phyloP scores from a whole-genome alignment of 2,888 invertebrate species.

The Phengaris alcon region DNA sequence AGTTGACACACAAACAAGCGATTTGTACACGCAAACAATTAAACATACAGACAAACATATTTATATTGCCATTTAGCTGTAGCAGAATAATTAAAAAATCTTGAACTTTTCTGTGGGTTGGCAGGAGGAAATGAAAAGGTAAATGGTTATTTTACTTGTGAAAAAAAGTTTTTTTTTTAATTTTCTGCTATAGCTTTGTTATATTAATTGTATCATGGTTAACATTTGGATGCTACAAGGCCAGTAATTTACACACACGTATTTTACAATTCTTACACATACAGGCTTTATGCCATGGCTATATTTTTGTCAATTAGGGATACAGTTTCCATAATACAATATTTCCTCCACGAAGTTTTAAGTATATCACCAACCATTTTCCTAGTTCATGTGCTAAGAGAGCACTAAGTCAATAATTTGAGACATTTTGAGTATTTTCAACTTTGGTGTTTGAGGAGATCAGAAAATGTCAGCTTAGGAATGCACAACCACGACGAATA shows the following conservation, averaged over 20 bases:
- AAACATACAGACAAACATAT: slow-evolving; percentile 24
- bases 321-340: not conserved
- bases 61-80: not conserved
- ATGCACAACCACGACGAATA: not conserved
- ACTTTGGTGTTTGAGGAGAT: slow-evolving; percentile 26
- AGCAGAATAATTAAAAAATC: slow-evolving; percentile 5
- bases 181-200: not conserved
- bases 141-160: not conserved
- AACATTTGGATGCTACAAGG: not conserved
- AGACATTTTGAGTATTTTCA: slow-evolving; percentile 26
- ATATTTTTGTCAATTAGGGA: not conserved
- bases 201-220: slow-evolving; percentile 14
- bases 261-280: slow-evolving; percentile 7
- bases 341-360: not conserved
- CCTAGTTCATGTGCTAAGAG: not conserved
- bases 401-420: slow-evolving; percentile 1
- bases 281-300: not conserved
- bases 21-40: slow-evolving; percentile 29
- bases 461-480: slow-evolving; percentile 6
- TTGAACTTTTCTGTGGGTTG: not conserved
- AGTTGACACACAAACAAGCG: slow-evolving; percentile 30
- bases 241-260: slow-evolving; percentile 13
- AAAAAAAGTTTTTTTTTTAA: not conserved
- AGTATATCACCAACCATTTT: not conserved
- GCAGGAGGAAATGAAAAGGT: not conserved